Conservation (phyloP, 2,888 invertebrate species). For the Andrena dorsata region DNA sequence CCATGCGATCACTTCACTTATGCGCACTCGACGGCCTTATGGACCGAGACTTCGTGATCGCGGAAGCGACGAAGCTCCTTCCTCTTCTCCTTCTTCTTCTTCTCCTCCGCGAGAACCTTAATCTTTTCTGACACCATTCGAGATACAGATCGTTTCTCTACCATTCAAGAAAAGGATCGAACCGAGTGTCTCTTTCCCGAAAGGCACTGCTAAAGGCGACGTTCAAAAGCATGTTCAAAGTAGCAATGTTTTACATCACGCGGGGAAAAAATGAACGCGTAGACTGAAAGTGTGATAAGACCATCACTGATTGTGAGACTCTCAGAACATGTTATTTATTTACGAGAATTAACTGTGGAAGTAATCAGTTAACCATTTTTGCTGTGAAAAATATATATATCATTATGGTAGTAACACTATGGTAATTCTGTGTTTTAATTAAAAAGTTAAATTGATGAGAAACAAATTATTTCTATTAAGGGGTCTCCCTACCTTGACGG, state of each 20-base stretch:
- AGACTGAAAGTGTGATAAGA: too few relatives aligned
- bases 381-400: too few relatives aligned
- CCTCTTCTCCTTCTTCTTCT: slow-evolving; percentile 14
- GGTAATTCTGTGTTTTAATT: too few relatives aligned
- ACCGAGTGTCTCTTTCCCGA: slow-evolving; percentile 24
- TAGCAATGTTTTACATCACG: background rate
- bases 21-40: slow-evolving; percentile 78
- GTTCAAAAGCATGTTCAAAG: background rate
- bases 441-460: too few relatives aligned
- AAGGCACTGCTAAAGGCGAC: background rate
- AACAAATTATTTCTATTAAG: too few relatives aligned
- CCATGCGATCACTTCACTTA: slow-evolving; percentile 78
- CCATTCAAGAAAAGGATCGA: slow-evolving; percentile 46
- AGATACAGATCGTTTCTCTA: slow-evolving; percentile 60
- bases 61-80: slow-evolving; percentile 66
- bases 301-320: too few relatives aligned
- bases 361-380: too few relatives aligned
- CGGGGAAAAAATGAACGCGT: background rate
- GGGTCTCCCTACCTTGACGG: too few relatives aligned
- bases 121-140: slow-evolving; percentile 67
- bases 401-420: too few relatives aligned
- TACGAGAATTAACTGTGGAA: too few relatives aligned
- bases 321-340: too few relatives aligned
- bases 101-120: slow-evolving; percentile 52
- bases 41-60: slow-evolving; percentile 76